Evolutionary conservation across 2,888 invertebrate species (phyloP).

Genomic region (Tenthredo amoena): DNA sequence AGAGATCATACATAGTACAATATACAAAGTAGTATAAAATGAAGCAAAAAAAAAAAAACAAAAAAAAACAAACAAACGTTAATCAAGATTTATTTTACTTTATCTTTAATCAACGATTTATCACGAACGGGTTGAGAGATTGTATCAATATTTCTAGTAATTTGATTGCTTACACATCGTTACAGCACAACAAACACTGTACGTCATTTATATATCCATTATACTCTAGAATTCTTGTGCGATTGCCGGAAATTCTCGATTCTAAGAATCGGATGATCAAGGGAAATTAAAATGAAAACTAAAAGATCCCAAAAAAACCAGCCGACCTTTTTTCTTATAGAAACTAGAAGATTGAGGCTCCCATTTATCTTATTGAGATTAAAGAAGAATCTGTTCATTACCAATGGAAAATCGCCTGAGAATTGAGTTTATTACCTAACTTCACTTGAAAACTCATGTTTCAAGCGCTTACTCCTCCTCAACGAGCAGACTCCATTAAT

Average conservation of each 20-base stretch:
- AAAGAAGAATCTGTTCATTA: not conserved
- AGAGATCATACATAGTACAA: slow-evolving; percentile 77
- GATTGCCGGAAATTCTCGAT: not conserved
- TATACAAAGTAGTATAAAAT: slow-evolving; percentile 77
- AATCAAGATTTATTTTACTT: slow-evolving; percentile 72
- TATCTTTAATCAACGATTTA: slow-evolving; percentile 63
- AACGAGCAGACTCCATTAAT: not conserved
- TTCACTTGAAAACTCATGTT: too few relatives aligned
- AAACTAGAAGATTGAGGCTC: not conserved
- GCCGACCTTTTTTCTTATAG: not conserved
- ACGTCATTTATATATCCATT: not conserved
- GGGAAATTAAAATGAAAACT: not conserved
- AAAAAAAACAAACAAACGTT: slow-evolving; percentile 75
- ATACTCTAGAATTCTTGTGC: not conserved
- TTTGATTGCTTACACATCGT: slow-evolving; percentile 21
- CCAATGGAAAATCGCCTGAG: too few relatives aligned
- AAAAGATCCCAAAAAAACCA: not conserved
- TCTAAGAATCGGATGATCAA: not conserved
- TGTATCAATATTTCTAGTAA: slow-evolving; percentile 57
- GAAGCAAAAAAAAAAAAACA: slow-evolving; percentile 75
- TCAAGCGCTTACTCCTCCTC: too few relatives aligned
- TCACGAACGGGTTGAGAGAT: slow-evolving; percentile 65
- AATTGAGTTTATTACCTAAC: too few relatives aligned
- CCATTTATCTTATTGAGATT: not conserved
- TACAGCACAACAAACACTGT: not conserved